A percentile compares a stretch with the other conserved stretches of the same genome.
Conservation (phyloP, 2,797 vertebrate genomes). For the Pseudocheirus occidentalis region DNA sequence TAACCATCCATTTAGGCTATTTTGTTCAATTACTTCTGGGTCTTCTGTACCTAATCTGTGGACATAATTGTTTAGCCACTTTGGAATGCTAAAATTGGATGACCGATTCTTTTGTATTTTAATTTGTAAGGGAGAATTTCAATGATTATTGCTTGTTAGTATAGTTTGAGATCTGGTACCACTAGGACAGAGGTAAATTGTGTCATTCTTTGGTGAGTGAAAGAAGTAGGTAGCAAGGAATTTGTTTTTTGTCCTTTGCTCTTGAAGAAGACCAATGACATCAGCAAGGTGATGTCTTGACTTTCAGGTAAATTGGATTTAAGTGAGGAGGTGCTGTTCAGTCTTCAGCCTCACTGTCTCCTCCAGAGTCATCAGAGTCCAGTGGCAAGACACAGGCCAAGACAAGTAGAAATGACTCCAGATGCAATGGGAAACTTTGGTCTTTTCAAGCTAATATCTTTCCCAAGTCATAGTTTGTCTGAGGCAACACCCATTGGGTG, state of each 20-base stretch:
- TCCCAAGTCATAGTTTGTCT: background rate
- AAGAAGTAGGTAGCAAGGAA: background rate
- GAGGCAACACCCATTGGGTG: background rate
- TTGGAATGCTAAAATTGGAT: background rate
- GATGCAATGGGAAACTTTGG: background rate
- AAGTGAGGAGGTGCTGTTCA: background rate
- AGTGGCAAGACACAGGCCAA: background rate
- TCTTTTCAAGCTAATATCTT: background rate
- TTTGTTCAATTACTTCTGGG: background rate
- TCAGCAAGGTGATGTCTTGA: background rate
- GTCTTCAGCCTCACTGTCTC: background rate
- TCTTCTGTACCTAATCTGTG: background rate
- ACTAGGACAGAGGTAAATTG: background rate
- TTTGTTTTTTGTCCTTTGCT: background rate
- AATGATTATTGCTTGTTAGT: background rate
- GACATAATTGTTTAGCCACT: background rate
- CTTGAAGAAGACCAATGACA: background rate
- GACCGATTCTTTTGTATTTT: background rate
- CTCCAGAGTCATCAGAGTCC: background rate
- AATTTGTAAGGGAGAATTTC: background rate
- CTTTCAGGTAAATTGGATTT: background rate
- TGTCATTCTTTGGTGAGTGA: background rate
- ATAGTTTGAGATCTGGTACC: background rate
- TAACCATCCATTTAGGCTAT: constrained; percentile 13
- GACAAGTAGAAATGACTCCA: background rate